Conservation (phyloP, 2,888 invertebrate genomes). For the Arenicola marina region DNA sequence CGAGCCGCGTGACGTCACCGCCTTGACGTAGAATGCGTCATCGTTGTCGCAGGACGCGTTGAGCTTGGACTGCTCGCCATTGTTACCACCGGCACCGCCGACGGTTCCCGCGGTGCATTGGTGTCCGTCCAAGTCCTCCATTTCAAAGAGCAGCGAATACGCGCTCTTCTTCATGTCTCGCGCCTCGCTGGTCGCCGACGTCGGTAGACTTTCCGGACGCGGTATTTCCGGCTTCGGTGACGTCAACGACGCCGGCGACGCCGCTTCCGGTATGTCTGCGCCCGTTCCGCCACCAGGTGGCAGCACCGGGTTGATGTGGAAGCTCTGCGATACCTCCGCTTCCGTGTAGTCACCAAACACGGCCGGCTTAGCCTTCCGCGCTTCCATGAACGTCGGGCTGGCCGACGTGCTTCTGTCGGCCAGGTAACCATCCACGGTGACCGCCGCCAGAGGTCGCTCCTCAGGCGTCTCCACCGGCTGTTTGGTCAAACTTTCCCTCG, state of each 20-base stretch:
- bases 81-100: too few species aligned
- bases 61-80: too few species aligned
- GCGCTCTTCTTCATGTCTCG: conserved; percentile 1
- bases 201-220: too few species aligned
- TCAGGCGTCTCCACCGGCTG: too few species aligned
- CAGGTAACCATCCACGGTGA: conserved; percentile 1
- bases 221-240: too few species aligned
- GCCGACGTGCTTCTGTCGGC: conserved; percentile 2
- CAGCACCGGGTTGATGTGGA: neutral
- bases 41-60: neutral
- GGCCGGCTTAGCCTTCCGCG: too few species aligned
- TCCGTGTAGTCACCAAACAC: neutral
- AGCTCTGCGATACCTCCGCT: too few species aligned
- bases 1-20: too few species aligned
- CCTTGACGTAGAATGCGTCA: neutral
- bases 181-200: neutral
- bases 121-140: neutral
- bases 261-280: neutral
- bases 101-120: neutral
- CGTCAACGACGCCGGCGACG: too few species aligned
- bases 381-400: neutral
- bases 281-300: neutral
- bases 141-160: conserved; percentile 2
- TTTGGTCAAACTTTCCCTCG: too few species aligned
- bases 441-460: too few species aligned